These are phyloP conservation scores for Orchesella cincta DNA, from an alignment of 1,140 invertebrate species.

Conservation along the genomic window DNA sequence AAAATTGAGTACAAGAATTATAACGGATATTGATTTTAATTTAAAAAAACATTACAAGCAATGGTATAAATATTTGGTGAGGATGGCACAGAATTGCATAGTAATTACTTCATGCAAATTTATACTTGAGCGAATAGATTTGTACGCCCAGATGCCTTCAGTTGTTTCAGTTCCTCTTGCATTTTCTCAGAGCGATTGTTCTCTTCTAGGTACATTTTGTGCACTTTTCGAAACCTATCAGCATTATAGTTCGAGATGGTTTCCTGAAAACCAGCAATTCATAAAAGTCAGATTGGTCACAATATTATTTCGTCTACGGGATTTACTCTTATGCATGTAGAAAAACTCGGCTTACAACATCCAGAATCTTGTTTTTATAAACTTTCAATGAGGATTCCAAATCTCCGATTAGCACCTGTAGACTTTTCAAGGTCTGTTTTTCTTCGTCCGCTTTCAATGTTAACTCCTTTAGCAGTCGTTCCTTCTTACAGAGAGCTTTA, in stretches of 20 bases:
- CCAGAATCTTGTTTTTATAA: neutral
- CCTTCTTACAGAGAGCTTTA: neutral
- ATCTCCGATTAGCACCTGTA: conserved; percentile 3
- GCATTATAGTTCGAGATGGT: conserved; percentile 10
- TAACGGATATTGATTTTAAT: neutral
- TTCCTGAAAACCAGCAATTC: conserved; percentile 13
- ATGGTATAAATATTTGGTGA: too few species aligned
- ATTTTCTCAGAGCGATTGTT: neutral
- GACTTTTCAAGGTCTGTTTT: conserved; percentile 9
- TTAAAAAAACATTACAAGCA: neutral
- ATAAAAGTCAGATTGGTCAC: neutral
- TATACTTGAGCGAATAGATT: conserved; percentile 16
- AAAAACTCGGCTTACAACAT: conserved; percentile 2
- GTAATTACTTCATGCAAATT: neutral
- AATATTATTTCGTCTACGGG: neutral
- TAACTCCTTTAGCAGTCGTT: conserved; percentile 20
- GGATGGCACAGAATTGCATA: too few species aligned
- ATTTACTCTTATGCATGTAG: neutral
- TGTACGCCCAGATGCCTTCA: neutral
- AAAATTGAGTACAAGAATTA: neutral
- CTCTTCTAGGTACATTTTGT: conserved; percentile 20
- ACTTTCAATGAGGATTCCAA: neutral
- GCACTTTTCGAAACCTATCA: conserved; percentile 16
- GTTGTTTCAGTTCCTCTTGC: neutral
- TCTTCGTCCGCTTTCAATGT: conserved; percentile 5